Evolutionary conservation across 2,888 invertebrate species (phyloP), one percentile per base, ranked within the genome.

Genomic region (Hecatera dysodea): DNA sequence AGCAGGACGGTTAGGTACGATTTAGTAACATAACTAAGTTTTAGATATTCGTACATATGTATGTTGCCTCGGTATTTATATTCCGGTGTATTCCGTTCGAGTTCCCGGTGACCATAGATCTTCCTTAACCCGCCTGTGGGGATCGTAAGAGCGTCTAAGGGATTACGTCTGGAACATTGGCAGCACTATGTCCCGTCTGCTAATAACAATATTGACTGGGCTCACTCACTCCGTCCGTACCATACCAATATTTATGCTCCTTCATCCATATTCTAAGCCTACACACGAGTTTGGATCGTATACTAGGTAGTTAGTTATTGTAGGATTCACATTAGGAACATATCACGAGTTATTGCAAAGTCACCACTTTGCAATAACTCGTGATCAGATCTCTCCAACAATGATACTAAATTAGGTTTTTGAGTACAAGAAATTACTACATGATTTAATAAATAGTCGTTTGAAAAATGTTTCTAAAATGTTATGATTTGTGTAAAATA

Each of bases 201-300:
- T 50, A 36, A 44, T 57, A 72, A 57, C 56, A 72, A 72, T 44
- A 72, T 72, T 72, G 55, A 72, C 55, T 63, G 55, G 29, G 62
- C 33, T 72, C 42, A 42, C 27, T 42, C 24, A 48, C 57, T 64
- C 64, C 27, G 22, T n/a, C 8, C 48, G 24, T 56, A 15, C 39
- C 22, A 22, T 33, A 36, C 29, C 53, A n/a, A 22, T 56, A 22
- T 56, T 50, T n/a, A 56, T 22, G 24, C 71, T 44, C 60, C 12
- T 22, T 52, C 52, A 52, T 59, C 7, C 19, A 46, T 27, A 53
- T 22, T 69, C 69, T 22, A 27, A 42, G 33, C 24, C 33, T 27
- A 33, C 2, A 29, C 12, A 27, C 17, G 6, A 39, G 6, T 48
- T 11, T 55, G 15, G 27, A 17, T 36, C 33, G 29, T 64, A 48